Evolutionary conservation across 2,888 invertebrate species (phyloP).

Genomic region (Catocala nupta): DNA sequence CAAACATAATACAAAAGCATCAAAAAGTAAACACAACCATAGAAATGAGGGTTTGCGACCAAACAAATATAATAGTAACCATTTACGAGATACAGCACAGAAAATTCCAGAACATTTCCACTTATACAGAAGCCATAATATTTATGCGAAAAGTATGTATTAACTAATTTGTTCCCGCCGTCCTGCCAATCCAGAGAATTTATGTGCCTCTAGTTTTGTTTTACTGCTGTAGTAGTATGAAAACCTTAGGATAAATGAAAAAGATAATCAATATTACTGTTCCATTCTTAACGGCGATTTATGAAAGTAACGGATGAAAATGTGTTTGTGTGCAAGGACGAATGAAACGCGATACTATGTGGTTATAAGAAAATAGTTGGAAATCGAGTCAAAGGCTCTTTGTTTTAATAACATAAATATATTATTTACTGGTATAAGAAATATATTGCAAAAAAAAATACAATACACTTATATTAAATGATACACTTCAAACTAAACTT

Average conservation of each 20-base stretch:
- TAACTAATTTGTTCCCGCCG: slow-evolving; percentile 57
- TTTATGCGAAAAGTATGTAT: slow-evolving; percentile 38
- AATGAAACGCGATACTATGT: neutral
- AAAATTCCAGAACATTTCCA: slow-evolving; percentile 22
- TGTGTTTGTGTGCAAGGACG: slow-evolving; percentile 14
- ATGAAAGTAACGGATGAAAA: slow-evolving; percentile 21
- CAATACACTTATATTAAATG: too few species aligned
- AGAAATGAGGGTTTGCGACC: neutral
- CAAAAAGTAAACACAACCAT: neutral
- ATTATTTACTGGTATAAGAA: too few species aligned
- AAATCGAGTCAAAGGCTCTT: too few species aligned
- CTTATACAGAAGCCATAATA: slow-evolving; percentile 18
- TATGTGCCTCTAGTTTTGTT: slow-evolving; percentile 53
- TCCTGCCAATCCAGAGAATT: slow-evolving; percentile 50
- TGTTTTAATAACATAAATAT: too few species aligned
- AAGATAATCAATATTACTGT: slow-evolving; percentile 20
- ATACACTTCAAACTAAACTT: too few species aligned
- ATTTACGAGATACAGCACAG: slow-evolving; percentile 12
- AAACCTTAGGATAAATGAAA: slow-evolving; percentile 20
- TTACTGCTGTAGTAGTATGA: slow-evolving; percentile 34
- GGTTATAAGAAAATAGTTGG: slow-evolving; percentile 1
- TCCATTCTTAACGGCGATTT: slow-evolving; percentile 21
- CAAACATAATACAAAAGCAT: neutral
- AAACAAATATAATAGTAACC: slow-evolving; percentile 12
- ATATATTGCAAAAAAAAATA: too few species aligned